Evolutionary conservation across 2,888 invertebrate species (phyloP).

Genomic region (Prosopocoilus inquinatus): DNA sequence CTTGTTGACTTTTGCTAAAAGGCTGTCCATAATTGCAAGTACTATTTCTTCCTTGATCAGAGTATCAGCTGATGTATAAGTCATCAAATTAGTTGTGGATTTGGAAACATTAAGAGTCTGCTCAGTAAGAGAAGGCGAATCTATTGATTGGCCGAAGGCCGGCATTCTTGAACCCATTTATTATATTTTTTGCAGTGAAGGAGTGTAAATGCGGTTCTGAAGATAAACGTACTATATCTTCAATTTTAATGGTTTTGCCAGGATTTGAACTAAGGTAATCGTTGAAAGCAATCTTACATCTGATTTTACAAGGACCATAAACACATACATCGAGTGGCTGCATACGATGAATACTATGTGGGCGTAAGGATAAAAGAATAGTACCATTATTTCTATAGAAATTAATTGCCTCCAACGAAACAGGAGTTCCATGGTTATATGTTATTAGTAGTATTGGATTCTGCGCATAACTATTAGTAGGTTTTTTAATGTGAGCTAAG

Average conservation of each 20-base stretch:
- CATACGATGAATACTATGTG: conserved; percentile 40
- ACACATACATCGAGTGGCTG: too few species aligned
- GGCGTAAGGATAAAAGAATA: conserved; percentile 32
- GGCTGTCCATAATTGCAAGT: too few species aligned
- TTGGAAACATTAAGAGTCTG: too few species aligned
- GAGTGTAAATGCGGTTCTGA: conserved; percentile 35
- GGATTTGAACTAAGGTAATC: conserved; percentile 37
- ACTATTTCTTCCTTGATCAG: too few species aligned
- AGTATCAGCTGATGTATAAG: too few species aligned
- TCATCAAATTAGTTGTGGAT: too few species aligned
- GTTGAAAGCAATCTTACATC: conserved; percentile 39
- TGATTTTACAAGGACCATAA: too few species aligned
- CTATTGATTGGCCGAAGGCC: conserved; percentile 38
- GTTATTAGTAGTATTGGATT: conserved; percentile 27
- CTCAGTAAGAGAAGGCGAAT: conserved; percentile 31
- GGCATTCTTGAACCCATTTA: too few species aligned
- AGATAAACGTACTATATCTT: conserved; percentile 35
- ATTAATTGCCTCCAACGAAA: too few species aligned
- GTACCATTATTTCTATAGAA: conserved; percentile 42
- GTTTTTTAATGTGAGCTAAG: conserved; percentile 31
- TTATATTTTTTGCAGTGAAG: too few species aligned
- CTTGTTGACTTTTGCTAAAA: too few species aligned
- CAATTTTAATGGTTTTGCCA: conserved; percentile 40
- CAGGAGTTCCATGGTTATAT: conserved; percentile 38
- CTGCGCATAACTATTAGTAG: conserved; percentile 11